Evolutionary conservation across 2,113 vertebrate species (phyloP).

Genomic region (Rafetus swinhoei): DNA sequence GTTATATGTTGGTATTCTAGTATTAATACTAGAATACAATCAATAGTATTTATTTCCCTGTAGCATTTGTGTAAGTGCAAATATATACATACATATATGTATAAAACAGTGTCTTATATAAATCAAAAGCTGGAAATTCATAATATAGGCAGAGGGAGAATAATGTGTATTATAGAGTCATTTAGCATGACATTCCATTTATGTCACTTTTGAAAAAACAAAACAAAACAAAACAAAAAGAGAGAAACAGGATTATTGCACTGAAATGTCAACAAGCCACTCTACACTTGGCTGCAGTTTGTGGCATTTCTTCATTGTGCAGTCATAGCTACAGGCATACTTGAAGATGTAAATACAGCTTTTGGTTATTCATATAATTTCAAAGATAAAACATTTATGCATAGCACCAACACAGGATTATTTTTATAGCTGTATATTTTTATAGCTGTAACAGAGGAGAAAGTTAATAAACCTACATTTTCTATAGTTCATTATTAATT

Average conservation of each 20-base stretch:
- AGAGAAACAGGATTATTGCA: background rate
- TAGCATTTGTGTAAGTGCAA: background rate
- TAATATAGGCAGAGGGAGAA: background rate
- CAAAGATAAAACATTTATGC: background rate
- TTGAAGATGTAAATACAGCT: background rate
- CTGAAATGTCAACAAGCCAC: background rate
- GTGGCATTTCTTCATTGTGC: background rate
- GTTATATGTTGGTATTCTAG: background rate
- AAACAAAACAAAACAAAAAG: background rate
- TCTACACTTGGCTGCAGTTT: slow-evolving; percentile 1
- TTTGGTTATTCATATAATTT: background rate
- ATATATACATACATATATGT: accelerated
- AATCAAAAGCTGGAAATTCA: background rate
- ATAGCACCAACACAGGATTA: background rate
- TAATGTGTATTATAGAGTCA: background rate
- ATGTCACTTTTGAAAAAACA: slow-evolving; percentile 17
- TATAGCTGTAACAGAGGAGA: background rate
- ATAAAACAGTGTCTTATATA: background rate
- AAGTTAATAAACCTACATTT: background rate
- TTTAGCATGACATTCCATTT: background rate
- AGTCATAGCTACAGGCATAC: background rate
- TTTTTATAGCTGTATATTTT: background rate
- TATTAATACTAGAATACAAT: background rate
- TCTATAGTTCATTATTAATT: background rate
- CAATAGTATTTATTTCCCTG: background rate